Evolutionary conservation across 1,140 invertebrate species (phyloP), one percentile per base, ranked within the genome.

Genomic region (Tetramorium alpestre): DNA sequence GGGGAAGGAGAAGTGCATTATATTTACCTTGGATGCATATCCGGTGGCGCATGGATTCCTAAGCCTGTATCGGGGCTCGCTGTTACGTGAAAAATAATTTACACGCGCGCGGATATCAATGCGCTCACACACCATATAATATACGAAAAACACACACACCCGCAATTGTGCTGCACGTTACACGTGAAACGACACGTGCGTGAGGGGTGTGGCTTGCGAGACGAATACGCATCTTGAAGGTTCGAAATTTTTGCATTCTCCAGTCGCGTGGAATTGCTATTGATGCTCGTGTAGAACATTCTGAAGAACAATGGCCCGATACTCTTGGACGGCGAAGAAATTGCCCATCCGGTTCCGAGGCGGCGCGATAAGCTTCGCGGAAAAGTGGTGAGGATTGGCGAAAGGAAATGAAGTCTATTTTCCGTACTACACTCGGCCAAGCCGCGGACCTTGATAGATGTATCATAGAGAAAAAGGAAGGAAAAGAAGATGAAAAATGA

Each of bases 1-100:
- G 49, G 69, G 70, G 54, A 51, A 25, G 47, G 72, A 65, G 80
- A 80, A 80, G 84, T 92, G 84, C 90, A 92, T 93, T 93, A 91
- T 92, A 88, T 90, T 90, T 85, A 80, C 87, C 58, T 90, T 82
- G 60, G 86, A 84, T 89, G 81, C 90, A 89, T 85, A 87, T 91
- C 85, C 89, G 92, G 88, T 87, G 88, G 87, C 87, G 92, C 93
- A 90, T 92, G 89, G 88, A 75, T 93, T 89, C 78, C 91, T 91
- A 89, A 93, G 89, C 90, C 73, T 85, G 69, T 85, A 91, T 86
- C 82, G 69, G 70, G 69, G 62, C 22, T 54, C 85, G 77, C 65
- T 87, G 84, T 82, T 84, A 85, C 75, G 77, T 89, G 91, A 91
- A 85, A 89, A 92, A 92, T 92, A 87, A 91, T 91, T 91, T 92